Evolutionary conservation across 2,888 invertebrate species (phyloP).

Genomic region (Chrysolina americana): DNA sequence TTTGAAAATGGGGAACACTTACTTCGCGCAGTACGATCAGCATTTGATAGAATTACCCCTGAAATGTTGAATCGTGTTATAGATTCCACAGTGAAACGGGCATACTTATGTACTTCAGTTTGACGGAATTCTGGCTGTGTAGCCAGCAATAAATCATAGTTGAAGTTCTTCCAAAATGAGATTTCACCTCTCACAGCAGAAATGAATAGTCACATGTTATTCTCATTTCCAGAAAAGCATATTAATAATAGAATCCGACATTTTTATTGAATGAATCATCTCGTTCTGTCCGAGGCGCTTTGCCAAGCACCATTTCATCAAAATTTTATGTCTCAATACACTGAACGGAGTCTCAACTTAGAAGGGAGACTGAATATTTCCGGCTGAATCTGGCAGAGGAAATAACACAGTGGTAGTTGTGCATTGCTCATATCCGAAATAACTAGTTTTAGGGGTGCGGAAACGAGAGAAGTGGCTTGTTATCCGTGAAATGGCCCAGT

Average conservation of each 20-base stretch:
- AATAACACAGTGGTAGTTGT: conserved; percentile 45
- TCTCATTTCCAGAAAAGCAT: no score
- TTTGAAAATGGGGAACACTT: no score
- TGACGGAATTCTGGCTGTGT: no score
- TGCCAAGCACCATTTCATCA: conserved; percentile 3
- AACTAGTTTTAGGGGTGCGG: conserved; percentile 43
- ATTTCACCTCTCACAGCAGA: no score
- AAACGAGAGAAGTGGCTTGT: conserved; percentile 46
- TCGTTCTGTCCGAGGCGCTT: not conserved
- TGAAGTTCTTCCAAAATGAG: no score
- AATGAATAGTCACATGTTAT: no score
- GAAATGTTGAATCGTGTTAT: no score
- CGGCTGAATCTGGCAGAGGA: conserved; percentile 44
- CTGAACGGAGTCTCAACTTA: not conserved
- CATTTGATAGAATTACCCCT: no score
- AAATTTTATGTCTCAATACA: conserved; percentile 28
- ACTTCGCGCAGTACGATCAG: no score
- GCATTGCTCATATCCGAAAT: conserved; percentile 46
- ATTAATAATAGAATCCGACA: not conserved
- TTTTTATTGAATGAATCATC: conserved; percentile 1
- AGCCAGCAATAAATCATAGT: no score
- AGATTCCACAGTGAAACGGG: no score
- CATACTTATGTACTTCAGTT: no score
- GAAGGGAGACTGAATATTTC: conserved; percentile 35
- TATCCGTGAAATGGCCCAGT: conserved; percentile 43